A percentile compares a stretch with the other conserved stretches of the same genome.
These are phyloP conservation scores for Oncorhynchus nerka DNA, from an alignment of 2,113 vertebrate species.

Conservation along the genomic window DNA sequence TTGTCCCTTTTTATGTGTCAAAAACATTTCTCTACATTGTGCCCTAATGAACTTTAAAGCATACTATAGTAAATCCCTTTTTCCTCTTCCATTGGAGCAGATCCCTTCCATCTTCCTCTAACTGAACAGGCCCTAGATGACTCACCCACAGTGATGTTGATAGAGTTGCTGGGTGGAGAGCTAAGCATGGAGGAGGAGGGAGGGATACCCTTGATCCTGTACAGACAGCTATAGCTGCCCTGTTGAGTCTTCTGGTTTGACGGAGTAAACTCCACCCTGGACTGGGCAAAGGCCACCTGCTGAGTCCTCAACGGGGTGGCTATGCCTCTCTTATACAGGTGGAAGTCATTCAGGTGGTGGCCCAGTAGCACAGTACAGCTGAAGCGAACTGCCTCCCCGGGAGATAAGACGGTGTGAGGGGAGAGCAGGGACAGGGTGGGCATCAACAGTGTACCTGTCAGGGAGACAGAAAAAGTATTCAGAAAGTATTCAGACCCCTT, in stretches of 20 bases:
- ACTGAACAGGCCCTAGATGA: constrained; percentile 1
- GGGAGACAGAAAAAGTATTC: too few relatives aligned
- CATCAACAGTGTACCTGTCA: constrained; percentile 58
- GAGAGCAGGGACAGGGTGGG: constrained; percentile 70
- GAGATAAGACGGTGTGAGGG: constrained; percentile 60
- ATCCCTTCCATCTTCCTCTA: too few relatives aligned
- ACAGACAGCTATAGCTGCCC: constrained; percentile 74
- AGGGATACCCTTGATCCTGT: constrained; percentile 58
- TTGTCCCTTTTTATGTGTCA: too few relatives aligned
- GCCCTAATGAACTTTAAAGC: too few relatives aligned
- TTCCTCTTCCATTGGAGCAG: too few relatives aligned
- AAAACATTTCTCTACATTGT: too few relatives aligned
- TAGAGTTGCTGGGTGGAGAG: constrained; percentile 68
- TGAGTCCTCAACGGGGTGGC: constrained; percentile 67
- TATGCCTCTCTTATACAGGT: constrained; percentile 68
- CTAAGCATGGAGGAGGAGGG: constrained; percentile 54
- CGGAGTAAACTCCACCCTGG: constrained; percentile 63
- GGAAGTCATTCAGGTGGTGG: constrained; percentile 66
- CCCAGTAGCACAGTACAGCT: constrained; percentile 61
- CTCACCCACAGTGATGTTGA: constrained; percentile 75
- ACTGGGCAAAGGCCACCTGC: constrained; percentile 61
- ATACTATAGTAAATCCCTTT: too few relatives aligned
- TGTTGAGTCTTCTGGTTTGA: constrained; percentile 69
- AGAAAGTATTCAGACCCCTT: too few relatives aligned
- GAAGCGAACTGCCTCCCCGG: constrained; percentile 68